Conservation (phyloP, 2,113 vertebrate species). For the Sorex araneus region DNA sequence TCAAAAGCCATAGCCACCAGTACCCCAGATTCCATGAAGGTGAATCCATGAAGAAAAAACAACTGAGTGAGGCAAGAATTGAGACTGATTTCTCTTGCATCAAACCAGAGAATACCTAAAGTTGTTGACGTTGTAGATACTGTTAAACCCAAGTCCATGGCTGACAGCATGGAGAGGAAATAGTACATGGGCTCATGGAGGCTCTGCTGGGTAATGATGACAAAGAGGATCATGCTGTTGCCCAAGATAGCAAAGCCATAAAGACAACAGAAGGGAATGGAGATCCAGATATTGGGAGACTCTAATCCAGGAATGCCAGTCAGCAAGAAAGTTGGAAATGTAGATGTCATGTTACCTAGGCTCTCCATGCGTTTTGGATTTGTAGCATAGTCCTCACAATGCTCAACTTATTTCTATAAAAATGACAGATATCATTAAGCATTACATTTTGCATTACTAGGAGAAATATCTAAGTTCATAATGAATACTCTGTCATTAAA, state of each 20-base stretch:
- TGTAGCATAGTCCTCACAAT: not conserved
- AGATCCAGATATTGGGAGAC: constrained; percentile 67
- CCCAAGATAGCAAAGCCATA: constrained; percentile 73
- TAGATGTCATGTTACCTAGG: constrained; percentile 59
- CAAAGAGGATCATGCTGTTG: constrained; percentile 75
- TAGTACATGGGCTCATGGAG: constrained; percentile 81
- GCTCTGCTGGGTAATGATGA: constrained; percentile 49
- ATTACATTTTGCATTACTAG: not conserved
- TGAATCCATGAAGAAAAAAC: constrained; percentile 84
- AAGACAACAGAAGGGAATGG: constrained; percentile 75
- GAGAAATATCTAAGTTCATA: not conserved
- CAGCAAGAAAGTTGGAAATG: constrained; percentile 68
- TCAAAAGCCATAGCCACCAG: constrained; percentile 82
- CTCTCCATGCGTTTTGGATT: not conserved
- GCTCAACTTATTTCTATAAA: constrained; percentile 10
- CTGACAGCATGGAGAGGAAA: constrained; percentile 72
- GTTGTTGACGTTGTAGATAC: constrained; percentile 73
- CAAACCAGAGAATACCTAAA: constrained; percentile 60
- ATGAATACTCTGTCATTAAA: not conserved
- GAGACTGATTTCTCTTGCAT: constrained; percentile 59
- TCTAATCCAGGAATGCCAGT: constrained; percentile 70
- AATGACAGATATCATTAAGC: not conserved
- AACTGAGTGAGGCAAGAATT: constrained; percentile 81
- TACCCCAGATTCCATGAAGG: constrained; percentile 70
- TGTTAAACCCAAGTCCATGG: constrained; percentile 74